Conservation (phyloP, 2,888 invertebrate genomes). For the Rotaria socialis region DNA sequence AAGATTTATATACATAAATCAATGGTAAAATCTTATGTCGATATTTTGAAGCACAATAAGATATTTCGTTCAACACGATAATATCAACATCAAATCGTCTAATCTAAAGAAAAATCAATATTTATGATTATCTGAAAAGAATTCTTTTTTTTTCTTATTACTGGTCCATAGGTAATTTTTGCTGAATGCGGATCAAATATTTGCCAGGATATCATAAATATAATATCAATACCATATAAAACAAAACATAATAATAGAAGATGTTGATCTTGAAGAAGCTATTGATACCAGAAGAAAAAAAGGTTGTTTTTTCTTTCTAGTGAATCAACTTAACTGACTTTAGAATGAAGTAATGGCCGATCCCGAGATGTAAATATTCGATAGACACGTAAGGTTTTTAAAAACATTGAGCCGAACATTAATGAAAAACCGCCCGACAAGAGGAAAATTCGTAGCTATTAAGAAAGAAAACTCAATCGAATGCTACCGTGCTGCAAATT, state of each 20-base stretch:
- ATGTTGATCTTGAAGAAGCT: conserved; percentile 30
- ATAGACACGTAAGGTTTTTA: conserved; percentile 45
- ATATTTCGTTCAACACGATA: neutral
- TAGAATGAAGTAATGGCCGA: conserved; percentile 24
- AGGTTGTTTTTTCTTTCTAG: too few relatives aligned
- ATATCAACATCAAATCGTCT: neutral
- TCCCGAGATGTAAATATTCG: conserved; percentile 40
- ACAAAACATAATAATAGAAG: neutral
- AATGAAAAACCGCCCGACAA: conserved; percentile 42
- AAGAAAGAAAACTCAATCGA: neutral
- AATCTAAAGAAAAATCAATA: neutral
- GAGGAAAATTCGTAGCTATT: conserved; percentile 35
- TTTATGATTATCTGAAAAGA: neutral
- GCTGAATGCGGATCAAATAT: conserved; percentile 1
- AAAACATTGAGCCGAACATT: conserved; percentile 45
- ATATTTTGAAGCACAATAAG: neutral
- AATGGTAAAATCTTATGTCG: neutral
- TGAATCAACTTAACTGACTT: neutral
- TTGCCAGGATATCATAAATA: conserved; percentile 7
- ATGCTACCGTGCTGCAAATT: too few relatives aligned
- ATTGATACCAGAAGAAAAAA: neutral
- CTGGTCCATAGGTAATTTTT: neutral
- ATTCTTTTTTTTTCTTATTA: neutral
- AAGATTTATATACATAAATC: conserved; percentile 18
- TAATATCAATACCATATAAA: neutral